Base-by-base conservation (phyloP, 2,888 invertebrate genomes). In the Epinotia nisella region DNA sequence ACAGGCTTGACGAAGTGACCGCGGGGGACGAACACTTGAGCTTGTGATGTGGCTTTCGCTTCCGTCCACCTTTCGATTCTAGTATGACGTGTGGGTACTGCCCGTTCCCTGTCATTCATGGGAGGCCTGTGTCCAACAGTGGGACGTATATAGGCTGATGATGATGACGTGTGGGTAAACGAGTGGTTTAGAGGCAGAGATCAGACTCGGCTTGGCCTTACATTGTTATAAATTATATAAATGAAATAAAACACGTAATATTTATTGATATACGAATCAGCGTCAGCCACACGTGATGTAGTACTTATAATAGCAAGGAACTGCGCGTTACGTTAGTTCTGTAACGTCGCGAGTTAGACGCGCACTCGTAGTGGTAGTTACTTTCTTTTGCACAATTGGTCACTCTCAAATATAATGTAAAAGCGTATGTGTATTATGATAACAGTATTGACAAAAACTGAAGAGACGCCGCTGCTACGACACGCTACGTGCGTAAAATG, bases 161-260 rank as follows among this genome's bases (percentile, higher is more conserved):
- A n/a, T n/a, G n/a, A n/a, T n/a, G n/a, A n/a, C n/a, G n/a, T n/a
- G n/a, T n/a, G n/a, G n/a, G 29, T 29, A 29, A 29, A 29, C 29
- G 9, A 35, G 9, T 35, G 11, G 11, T 13, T n/a, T 5, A 49
- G 49, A 13, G 10, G 11, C 3, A 4, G 10, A 5, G 13, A 13
- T 19, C 13, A 11, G 21, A 11, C 21, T 21, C 13, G 13, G 13
- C 55, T 13, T 24, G 21, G 13, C 11, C 4, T 55, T 21, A 21
- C 19, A 21, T 55, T 21, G 21, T 55, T 21, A 3, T 13, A 11
- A 19, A 21, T 55, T 21, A 21, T 15, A 13, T 21, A 55, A 55
- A 24, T 55, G 55, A 13, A 55, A 55, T 55, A 55, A 55, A 24
- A 24, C 24, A 55, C 24, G 55, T 55, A 21, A 55, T 55, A 55